phyloP scores from a whole-genome alignment of 2,888 invertebrate genomes.

The Metallyticus violacea region DNA sequence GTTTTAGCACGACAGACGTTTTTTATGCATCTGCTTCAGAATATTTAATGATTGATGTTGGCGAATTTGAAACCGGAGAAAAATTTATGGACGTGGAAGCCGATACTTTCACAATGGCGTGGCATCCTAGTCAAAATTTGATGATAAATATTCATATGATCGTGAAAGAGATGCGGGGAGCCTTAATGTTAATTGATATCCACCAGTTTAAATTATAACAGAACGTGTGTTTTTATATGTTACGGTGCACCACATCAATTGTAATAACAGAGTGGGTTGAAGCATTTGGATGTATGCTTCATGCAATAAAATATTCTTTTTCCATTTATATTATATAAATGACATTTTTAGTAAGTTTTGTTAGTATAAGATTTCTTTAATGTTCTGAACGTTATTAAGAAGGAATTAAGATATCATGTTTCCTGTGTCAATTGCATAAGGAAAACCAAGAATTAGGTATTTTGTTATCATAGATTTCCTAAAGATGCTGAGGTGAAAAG shows the following conservation, averaged over 20 bases:
- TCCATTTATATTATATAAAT: too few relatives aligned
- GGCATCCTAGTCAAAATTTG: constrained; percentile 92
- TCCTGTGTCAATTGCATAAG: too few relatives aligned
- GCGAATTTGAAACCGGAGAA: constrained; percentile 83
- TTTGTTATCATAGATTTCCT: too few relatives aligned
- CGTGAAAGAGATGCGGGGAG: constrained; percentile 87
- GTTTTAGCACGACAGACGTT: constrained; percentile 94
- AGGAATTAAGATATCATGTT: too few relatives aligned
- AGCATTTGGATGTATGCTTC: neutral
- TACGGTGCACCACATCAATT: neutral
- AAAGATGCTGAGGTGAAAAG: too few relatives aligned
- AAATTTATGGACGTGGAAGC: constrained; percentile 79
- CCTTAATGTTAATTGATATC: constrained; percentile 88
- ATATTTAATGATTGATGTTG: constrained; percentile 93
- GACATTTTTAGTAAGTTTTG: too few relatives aligned
- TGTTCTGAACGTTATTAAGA: too few relatives aligned
- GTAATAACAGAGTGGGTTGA: neutral
- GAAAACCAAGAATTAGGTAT: too few relatives aligned
- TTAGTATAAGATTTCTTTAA: too few relatives aligned
- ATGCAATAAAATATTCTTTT: neutral
- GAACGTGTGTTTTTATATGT: neutral
- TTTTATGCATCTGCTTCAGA: constrained; percentile 96
- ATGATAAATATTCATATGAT: constrained; percentile 86
- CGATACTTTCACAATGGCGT: constrained; percentile 91
- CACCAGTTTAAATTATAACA: constrained; percentile 51